Percentiles rank a stretch among this genome's conserved stretches.
phyloP scores from a whole-genome alignment of 2,113 vertebrate genomes.

The Amblyornis subalaris region DNA sequence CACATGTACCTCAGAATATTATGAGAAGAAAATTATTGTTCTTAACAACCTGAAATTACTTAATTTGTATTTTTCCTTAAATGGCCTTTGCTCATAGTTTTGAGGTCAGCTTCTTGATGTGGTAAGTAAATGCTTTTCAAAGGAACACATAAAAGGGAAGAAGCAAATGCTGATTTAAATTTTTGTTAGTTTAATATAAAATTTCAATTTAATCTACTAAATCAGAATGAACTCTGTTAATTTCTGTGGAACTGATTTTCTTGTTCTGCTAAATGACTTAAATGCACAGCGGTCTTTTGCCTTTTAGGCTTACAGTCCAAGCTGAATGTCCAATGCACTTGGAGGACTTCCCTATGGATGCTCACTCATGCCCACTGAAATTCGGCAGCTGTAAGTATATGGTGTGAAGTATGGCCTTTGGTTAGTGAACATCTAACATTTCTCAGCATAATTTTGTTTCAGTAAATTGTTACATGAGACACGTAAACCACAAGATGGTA shows the following conservation, averaged over 20 bases:
- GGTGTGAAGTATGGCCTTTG: not conserved
- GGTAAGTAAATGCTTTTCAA: slow-evolving; percentile 26
- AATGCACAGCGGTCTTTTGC: slow-evolving; percentile 46
- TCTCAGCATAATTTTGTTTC: not conserved
- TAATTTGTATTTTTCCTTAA: slow-evolving; percentile 17
- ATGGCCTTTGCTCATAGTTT: not conserved
- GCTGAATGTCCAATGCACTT: slow-evolving; percentile 99
- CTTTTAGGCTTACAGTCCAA: slow-evolving; percentile 94
- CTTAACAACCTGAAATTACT: not conserved
- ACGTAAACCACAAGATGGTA: not conserved
- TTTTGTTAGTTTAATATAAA: slow-evolving; percentile 30
- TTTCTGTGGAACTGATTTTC: slow-evolving; percentile 42
- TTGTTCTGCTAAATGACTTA: slow-evolving; percentile 48
- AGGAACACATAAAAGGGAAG: slow-evolving; percentile 11
- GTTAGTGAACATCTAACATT: not conserved
- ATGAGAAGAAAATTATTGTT: not conserved
- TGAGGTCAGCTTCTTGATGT: slow-evolving; percentile 18
- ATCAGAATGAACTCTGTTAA: not conserved
- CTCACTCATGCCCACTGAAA: slow-evolving; percentile 96
- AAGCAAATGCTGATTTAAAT: slow-evolving; percentile 13
- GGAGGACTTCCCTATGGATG: slow-evolving; percentile 99
- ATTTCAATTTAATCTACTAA: not conserved
- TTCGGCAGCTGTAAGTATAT: slow-evolving; percentile 98
- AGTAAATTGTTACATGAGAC: not conserved
- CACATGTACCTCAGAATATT: not conserved